Percentiles rank a stretch among this genome's conserved stretches.
phyloP scores from a whole-genome alignment of 2,113 vertebrate genomes.

The Alaudala cheleensis region DNA sequence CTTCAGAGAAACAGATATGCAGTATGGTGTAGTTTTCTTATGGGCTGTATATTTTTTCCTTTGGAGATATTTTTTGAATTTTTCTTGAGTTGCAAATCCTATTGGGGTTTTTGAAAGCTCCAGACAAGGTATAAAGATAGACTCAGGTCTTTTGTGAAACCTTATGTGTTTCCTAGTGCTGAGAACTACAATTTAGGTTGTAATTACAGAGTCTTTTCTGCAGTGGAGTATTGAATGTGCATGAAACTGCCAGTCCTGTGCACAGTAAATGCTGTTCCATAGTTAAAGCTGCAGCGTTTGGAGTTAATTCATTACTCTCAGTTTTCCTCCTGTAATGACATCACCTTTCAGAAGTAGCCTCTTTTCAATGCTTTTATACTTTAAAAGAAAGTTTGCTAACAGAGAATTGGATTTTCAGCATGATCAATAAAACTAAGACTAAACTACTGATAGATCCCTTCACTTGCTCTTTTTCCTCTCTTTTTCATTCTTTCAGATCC shows the following conservation, averaged over 20 bases:
- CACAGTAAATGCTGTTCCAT: not conserved
- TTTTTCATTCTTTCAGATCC: not conserved
- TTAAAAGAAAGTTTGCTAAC: not conserved
- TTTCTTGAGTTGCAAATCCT: not conserved
- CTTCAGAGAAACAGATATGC: not conserved
- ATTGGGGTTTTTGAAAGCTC: not conserved
- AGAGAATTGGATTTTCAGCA: not conserved
- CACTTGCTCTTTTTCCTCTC: not conserved
- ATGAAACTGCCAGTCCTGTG: not conserved
- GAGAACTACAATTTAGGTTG: not conserved
- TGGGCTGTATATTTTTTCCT: not conserved
- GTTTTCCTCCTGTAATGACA: not conserved
- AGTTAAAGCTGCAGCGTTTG: not conserved
- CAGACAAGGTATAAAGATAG: not conserved
- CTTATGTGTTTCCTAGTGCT: not conserved
- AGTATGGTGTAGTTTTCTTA: not conserved
- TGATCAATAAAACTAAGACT: not conserved
- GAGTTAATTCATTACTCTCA: not conserved
- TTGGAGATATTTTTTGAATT: not conserved
- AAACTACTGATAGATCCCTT: not conserved
- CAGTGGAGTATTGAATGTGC: not conserved
- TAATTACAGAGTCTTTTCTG: not conserved
- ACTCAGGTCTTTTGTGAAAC: not conserved
- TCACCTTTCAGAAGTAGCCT: not conserved
- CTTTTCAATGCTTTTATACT: not conserved